Evolutionary conservation across 1,140 invertebrate species (phyloP), one percentile per base, ranked within the genome.

Genomic region (Neotoxoptera formosana): DNA sequence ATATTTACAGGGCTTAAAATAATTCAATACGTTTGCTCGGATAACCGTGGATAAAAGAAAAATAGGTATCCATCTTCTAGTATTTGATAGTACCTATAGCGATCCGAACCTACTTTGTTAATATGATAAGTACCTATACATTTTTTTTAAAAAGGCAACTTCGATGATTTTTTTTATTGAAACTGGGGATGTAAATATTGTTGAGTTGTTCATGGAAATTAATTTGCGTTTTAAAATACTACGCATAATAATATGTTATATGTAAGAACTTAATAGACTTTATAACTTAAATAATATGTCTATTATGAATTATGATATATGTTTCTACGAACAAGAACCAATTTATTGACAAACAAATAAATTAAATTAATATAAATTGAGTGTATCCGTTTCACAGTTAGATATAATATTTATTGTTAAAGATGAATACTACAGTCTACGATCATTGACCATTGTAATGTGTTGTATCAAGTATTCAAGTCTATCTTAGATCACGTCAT

Each of bases 321-420:
- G n/a, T n/a, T 76, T 76, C n/a, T 76, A n/a, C 17, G 20, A 36
- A 53, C n/a, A 89, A 11, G 17, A 53, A 25, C 8, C 8, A 89
- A 89, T 89, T 89, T 89, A 89, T 53, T 89, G 87, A 89, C 47
- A 89, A 89, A 89, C 48, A 17, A 23, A 23, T 36, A 23, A 53
- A 53, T 89, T n/a, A 48, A n/a, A 87, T 88, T 53, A 53, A 53
- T 89, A 89, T 36, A 36, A 89, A 89, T 89, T 53, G 87, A 88
- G 47, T 88, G 25, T 34, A 88, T 88, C 86, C 86, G 86, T 88
- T 48, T 20, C n/a, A 47, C 47, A 20, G 14, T 88, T 88, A 9
- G 47, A 47, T 88, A n/a, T 51, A 48, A 51, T 48, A 51, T 51
- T 48, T 48, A n/a, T 86, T 23, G 83, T 25, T 45, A 41, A 11